Conservation (phyloP, 2,797 vertebrate genomes). For the Arrhamphus sclerolepis region DNA sequence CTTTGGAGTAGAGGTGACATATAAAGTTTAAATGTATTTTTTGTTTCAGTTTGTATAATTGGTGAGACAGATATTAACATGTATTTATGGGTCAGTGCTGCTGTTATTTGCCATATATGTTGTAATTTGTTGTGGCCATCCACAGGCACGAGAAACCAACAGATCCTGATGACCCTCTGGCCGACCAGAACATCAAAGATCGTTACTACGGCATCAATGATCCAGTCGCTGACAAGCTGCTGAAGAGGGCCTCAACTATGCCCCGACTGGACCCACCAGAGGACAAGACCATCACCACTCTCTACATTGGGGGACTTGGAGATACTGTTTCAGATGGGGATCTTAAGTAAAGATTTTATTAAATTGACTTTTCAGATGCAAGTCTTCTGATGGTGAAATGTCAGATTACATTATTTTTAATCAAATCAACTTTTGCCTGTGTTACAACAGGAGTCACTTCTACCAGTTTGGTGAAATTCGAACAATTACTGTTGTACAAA, state of each 20-base stretch:
- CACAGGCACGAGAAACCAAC: constrained; percentile 96
- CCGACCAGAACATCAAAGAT: constrained; percentile 99
- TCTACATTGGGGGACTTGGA: constrained; percentile 95
- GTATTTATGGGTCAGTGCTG: not conserved
- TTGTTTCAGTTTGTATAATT: no score
- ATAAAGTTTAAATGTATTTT: no score
- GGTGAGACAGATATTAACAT: no score
- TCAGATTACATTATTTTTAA: not conserved
- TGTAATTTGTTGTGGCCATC: not conserved
- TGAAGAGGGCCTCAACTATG: constrained; percentile 97
- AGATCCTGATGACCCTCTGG: constrained; percentile 96
- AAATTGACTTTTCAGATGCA: not conserved
- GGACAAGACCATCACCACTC: constrained; percentile 95
- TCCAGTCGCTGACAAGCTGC: constrained; percentile 95
- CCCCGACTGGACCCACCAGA: constrained; percentile 94
- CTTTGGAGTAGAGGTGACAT: no score
- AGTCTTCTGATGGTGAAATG: not conserved
- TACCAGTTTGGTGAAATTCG: constrained; percentile 99
- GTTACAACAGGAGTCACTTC: constrained; percentile 89
- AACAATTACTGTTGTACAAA: constrained; percentile 94
- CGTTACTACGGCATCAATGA: constrained; percentile 98
- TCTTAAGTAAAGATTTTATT: constrained; percentile 83
- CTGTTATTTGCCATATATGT: not conserved
- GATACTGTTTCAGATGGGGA: constrained; percentile 95
- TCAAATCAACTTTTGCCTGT: constrained; percentile 5